These are phyloP conservation scores for Lepilemur septentrionalis DNA, from an alignment of 2,797 vertebrate species.

Conservation along the genomic window DNA sequence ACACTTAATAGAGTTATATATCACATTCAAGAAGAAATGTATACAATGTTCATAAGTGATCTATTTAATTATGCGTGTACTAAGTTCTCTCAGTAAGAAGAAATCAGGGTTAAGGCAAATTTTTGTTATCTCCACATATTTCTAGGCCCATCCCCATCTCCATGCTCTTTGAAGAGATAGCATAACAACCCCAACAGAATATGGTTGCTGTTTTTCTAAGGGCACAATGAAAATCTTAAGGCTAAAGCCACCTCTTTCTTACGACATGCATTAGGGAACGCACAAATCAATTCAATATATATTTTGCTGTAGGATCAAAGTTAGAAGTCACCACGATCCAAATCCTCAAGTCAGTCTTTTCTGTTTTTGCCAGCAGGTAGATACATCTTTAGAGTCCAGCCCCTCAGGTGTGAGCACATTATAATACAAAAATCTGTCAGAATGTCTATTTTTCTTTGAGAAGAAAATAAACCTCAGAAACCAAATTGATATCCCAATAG, in stretches of 20 bases:
- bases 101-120: background rate
- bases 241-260: background rate
- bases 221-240: background rate
- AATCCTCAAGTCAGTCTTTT: background rate
- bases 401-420: background rate
- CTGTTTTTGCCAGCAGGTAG: background rate
- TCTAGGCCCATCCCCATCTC: background rate
- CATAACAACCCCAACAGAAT: background rate
- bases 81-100: background rate
- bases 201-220: background rate
- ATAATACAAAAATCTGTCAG: background rate
- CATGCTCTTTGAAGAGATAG: background rate
- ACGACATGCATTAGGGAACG: background rate
- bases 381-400: background rate
- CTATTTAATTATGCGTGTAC: background rate
- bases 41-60: background rate
- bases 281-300: background rate
- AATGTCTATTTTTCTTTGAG: background rate
- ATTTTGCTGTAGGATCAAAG: background rate
- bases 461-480: background rate
- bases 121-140: background rate
- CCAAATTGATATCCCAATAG: background rate
- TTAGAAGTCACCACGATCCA: background rate
- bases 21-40: background rate
- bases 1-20: background rate